Base-by-base conservation (phyloP, 2,888 invertebrate species). In the Petrolisthes cinctipes region DNA sequence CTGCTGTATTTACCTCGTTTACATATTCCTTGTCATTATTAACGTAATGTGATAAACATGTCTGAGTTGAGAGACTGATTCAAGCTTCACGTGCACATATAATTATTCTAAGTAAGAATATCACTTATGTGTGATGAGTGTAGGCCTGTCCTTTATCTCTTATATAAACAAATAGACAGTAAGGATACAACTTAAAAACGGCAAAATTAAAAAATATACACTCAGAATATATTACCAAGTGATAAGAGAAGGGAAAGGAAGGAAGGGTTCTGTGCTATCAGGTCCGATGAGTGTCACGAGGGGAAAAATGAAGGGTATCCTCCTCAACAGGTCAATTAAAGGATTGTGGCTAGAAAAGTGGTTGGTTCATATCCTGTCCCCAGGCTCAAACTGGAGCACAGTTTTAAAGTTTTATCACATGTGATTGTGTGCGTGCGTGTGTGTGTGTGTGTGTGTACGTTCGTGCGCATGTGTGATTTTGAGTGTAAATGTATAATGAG, bases 321-420 rank as follows among this genome's bases (percentile, higher is more conserved):
- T 23, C 51, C 51, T 20, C 51, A 76, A 76, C 14, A 51, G 76
- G 51, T 14, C 76, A 76, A 76, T 76, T 76, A 76, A 76, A 76
- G 76, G 23, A 17, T 20, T 76, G 23, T 76, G 37, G 17, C 37
- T 9, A 14, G 51, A 76, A 76, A 73, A 76, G 17, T 37, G 76
- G 14, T 2, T 53, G 51, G 14, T 7, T 76, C 23, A 76, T 76
- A 37, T 76, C 6, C 51, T 6, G 5, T 51, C 37, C 14, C 61
- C 17, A 17, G 9, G 61, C 61, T 61, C 61, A 61, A 9, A 11
- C 61, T 61, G 61, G 17, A 9, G 61, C 61, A 9, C 17, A 61
- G 11, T 61, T 61, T 17, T 61, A 17, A 11, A 17, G 11, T 61
- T 61, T 61, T 61, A 11, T 61, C 61, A 17, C 61, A 11, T 61